Conservation (phyloP, 2,888 invertebrate genomes). For the Escarpia spicata region DNA sequence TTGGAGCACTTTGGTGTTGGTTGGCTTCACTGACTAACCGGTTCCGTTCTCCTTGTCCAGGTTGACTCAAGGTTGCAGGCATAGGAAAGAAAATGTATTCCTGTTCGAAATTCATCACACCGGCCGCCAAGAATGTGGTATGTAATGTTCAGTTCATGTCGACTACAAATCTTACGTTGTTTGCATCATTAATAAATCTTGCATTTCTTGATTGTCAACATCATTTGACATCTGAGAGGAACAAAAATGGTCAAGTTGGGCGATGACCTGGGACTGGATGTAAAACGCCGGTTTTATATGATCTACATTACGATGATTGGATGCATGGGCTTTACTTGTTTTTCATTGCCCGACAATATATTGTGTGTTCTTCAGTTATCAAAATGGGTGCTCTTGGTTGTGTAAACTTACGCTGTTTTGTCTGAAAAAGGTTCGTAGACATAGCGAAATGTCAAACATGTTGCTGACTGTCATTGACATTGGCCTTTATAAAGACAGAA, state of each 20-base stretch:
- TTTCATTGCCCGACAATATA: neutral
- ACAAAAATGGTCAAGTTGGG: neutral
- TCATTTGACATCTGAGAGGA: neutral
- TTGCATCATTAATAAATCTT: neutral
- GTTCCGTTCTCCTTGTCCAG: slow-evolving; percentile 34
- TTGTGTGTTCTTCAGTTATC: neutral
- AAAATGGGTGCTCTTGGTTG: neutral
- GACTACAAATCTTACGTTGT: neutral
- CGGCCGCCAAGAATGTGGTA: slow-evolving; percentile 42
- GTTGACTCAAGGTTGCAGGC: slow-evolving; percentile 31
- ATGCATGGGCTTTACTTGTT: neutral
- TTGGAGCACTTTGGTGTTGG: neutral
- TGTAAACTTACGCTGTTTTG: neutral
- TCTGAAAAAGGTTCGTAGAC: no score
- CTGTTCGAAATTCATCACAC: slow-evolving; percentile 42
- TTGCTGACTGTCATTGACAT: neutral
- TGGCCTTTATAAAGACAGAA: neutral
- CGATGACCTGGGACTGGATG: neutral
- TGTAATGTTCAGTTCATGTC: slow-evolving; percentile 28
- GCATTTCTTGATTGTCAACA: neutral
- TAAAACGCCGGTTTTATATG: neutral
- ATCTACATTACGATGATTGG: neutral
- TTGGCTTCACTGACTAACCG: neutral
- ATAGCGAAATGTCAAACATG: no score
- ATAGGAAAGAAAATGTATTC: slow-evolving; percentile 39